These are phyloP conservation scores for Picus viridis DNA, from an alignment of 2,797 vertebrate genomes.

Conservation along the genomic window DNA sequence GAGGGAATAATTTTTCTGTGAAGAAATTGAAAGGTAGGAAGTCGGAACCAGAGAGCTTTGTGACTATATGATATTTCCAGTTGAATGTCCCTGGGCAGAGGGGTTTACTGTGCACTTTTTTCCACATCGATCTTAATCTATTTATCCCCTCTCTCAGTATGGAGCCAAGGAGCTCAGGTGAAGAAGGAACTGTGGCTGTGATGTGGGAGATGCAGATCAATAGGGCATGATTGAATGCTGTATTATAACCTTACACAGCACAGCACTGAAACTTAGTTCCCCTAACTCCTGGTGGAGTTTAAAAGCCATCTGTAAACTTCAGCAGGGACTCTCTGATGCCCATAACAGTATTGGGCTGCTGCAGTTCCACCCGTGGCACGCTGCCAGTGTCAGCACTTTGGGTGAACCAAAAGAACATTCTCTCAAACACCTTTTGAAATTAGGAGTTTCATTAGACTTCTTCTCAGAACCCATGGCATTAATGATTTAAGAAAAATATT, in stretches of 20 bases:
- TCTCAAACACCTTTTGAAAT: background rate
- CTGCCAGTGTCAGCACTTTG: background rate
- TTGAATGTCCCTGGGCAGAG: background rate
- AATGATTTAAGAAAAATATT: background rate
- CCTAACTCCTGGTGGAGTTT: background rate
- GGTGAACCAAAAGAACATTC: background rate
- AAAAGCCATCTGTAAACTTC: slow-evolving; percentile 7
- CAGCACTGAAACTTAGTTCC: background rate
- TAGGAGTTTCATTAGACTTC: background rate
- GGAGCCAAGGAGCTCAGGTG: background rate
- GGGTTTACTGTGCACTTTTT: background rate
- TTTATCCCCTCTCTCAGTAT: background rate
- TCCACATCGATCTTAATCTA: background rate
- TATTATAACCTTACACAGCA: background rate
- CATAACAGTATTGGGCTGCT: background rate
- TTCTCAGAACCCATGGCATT: background rate
- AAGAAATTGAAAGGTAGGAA: background rate
- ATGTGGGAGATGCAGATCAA: background rate
- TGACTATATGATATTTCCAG: background rate
- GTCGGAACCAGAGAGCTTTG: background rate
- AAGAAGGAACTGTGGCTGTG: background rate
- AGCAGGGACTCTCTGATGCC: background rate
- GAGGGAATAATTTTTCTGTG: background rate
- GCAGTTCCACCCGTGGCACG: background rate
- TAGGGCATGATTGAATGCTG: background rate